A percentile compares a stretch with the other conserved stretches of the same genome.
These are phyloP conservation scores for Saccopteryx bilineata DNA, from an alignment of 2,113 vertebrate species.

Conservation along the genomic window DNA sequence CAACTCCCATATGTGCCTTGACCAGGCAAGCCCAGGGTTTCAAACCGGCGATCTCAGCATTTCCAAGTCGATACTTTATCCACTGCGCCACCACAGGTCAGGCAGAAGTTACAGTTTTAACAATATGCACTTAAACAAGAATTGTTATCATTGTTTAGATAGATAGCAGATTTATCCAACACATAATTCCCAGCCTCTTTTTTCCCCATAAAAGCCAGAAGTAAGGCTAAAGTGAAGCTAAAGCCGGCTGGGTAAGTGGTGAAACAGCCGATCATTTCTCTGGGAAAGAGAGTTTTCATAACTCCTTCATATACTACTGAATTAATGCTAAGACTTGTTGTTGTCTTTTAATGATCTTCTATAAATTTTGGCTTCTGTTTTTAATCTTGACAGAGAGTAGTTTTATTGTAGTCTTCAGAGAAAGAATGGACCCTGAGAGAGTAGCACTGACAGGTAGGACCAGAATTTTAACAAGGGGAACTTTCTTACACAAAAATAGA, in stretches of 20 bases:
- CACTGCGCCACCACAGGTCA: too few relatives aligned
- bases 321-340: conserved; percentile 80
- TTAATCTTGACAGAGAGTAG: conserved; percentile 77
- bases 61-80: too few relatives aligned
- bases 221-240: conserved; percentile 61
- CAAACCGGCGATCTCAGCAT: too few relatives aligned
- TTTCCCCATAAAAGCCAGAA: conserved; percentile 74
- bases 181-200: conserved; percentile 37
- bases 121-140: conserved; percentile 70
- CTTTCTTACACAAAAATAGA: conserved; percentile 72
- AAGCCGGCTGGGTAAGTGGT: conserved; percentile 57
- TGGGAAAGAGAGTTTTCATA: conserved; percentile 82
- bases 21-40: too few relatives aligned
- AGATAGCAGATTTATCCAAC: conserved; percentile 67
- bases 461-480: conserved; percentile 80
- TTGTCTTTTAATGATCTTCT: conserved; percentile 84
- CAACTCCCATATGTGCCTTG: too few relatives aligned
- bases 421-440: conserved; percentile 77
- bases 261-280: conserved; percentile 78
- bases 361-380: conserved; percentile 84
- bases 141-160: conserved; percentile 67
- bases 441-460: background rate
- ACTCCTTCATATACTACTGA: conserved; percentile 81
- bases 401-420: conserved; percentile 78
- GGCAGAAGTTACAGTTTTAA: too few relatives aligned